Evolutionary conservation across 2,113 vertebrate species (phyloP), one percentile per base, ranked within the genome.

Genomic region (Anolis carolinensis): DNA sequence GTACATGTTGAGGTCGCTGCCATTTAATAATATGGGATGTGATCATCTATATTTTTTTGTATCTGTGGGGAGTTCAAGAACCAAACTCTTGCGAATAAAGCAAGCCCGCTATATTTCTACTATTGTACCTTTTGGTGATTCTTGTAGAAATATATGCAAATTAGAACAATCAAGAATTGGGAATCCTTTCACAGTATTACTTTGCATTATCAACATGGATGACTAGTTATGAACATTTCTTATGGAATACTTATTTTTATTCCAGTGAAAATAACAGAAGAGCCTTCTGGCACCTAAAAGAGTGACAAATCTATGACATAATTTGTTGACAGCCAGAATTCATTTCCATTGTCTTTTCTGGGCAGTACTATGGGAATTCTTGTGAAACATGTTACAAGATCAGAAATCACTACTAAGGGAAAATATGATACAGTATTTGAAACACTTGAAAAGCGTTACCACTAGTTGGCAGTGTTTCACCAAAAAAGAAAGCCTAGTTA

Each of bases 401-500:
- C 36, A 20, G 27, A 39, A 79, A n/a, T 32, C 6, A 11, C 9
- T 7, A 72, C 3, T n/a, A 7, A 16, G 30, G 39, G 32, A 71
- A 70, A 36, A 9, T 32, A 5, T 32, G 50, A n/a, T n/a, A n/a
- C n/a, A n/a, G 39, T 16, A 59, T 59, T 59, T 65, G 27, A 63
- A 74, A 72, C 81, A 82, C 32, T 55, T n/a, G 2, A 76, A 85
- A 52, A 59, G 1, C 9, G 2, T 74, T 20, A 5, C 94, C 95
- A 88, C 91, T 95, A 95, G 94, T 52, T 95, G 95, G 94, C 93
- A 65, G 86, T 91, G 32, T 48, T 91, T 91, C 71, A 20, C 78
- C 86, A 72, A 8, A 83, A 83, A 59, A 92, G 90, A 20, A 62
- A 83, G 18, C 59, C 74, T 34, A 32, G 27, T 20, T 81, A 16